These are phyloP conservation scores for Phalloptychus januarius DNA, from an alignment of 2,797 vertebrate genomes.

Conservation along the genomic window DNA sequence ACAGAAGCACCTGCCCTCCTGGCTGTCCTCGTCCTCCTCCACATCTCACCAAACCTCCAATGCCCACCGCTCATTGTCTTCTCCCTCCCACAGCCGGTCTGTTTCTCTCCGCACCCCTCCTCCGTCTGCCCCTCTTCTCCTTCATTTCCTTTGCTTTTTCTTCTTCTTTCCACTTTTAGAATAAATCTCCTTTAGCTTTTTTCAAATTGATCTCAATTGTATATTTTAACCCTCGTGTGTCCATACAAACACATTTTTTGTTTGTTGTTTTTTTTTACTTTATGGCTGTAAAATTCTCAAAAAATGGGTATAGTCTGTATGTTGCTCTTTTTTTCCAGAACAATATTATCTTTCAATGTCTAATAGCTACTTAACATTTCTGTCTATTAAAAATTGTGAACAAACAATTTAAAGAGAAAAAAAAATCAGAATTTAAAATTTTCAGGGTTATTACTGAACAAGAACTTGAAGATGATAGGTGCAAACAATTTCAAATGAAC, in stretches of 20 bases:
- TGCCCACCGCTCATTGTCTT: constrained; percentile 56
- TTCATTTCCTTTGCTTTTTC: constrained; percentile 33
- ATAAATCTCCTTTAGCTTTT: not conserved
- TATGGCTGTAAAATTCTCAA: no score
- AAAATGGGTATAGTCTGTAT: no score
- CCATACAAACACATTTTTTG: no score
- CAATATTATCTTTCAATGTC: no score
- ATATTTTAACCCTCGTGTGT: not conserved
- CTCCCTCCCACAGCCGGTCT: constrained; percentile 39
- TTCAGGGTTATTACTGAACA: no score
- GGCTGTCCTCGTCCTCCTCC: constrained; percentile 16
- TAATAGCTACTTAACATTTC: no score
- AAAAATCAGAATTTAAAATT: no score
- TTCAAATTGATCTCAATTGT: not conserved
- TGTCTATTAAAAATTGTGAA: no score
- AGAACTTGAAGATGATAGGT: no score
- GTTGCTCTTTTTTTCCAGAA: no score
- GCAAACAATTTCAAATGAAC: no score
- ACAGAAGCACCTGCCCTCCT: constrained; percentile 72
- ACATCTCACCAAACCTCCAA: constrained; percentile 38
- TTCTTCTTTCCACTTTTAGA: constrained; percentile 13
- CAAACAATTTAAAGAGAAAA: no score
- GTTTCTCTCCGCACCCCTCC: constrained; percentile 19
- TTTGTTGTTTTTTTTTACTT: not conserved
- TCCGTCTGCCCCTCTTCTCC: constrained; percentile 31